These are phyloP conservation scores for Tenthredo notha DNA, from an alignment of 2,888 invertebrate genomes.

Conservation along the genomic window DNA sequence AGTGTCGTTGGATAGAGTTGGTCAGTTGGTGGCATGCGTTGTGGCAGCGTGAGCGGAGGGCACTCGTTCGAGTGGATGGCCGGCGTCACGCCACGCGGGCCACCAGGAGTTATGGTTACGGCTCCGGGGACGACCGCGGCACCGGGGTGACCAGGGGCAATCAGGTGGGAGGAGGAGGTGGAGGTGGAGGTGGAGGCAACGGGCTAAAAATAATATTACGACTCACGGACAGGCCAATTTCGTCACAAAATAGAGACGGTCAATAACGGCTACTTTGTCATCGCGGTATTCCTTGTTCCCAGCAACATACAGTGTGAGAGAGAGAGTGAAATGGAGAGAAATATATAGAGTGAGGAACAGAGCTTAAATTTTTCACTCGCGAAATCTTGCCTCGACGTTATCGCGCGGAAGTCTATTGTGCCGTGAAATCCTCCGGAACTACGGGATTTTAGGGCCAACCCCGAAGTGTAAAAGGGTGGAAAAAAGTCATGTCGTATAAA, in stretches of 20 bases:
- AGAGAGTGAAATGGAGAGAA: conserved; percentile 25
- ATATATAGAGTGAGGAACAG: conserved; percentile 22
- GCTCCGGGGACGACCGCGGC: conserved; percentile 65
- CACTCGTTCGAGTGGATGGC: conserved; percentile 69
- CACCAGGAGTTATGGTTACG: conserved; percentile 75
- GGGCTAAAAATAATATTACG: conserved; percentile 75
- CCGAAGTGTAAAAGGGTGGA: conserved; percentile 43
- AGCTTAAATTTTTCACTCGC: conserved; percentile 29
- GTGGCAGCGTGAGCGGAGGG: conserved; percentile 63
- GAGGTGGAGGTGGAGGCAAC: conserved; percentile 61
- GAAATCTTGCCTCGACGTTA: conserved; percentile 36
- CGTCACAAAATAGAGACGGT: conserved; percentile 62
- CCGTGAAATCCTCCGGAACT: conserved; percentile 47
- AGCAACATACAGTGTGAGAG: not conserved
- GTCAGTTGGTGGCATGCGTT: conserved; percentile 67
- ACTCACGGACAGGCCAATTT: conserved; percentile 73
- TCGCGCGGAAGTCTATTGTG: conserved; percentile 48
- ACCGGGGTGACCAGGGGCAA: conserved; percentile 36
- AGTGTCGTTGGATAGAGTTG: conserved; percentile 64
- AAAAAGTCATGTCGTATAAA: conserved; percentile 18
- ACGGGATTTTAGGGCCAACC: conserved; percentile 33
- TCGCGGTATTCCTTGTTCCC: conserved; percentile 19
- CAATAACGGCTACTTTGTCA: conserved; percentile 56
- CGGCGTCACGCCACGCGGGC: conserved; percentile 73
- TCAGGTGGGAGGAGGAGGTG: conserved; percentile 50